Evolutionary conservation across 2,113 vertebrate genomes (phyloP), one percentile per base, ranked within the genome.

Genomic region (Vidua chalybeata): DNA sequence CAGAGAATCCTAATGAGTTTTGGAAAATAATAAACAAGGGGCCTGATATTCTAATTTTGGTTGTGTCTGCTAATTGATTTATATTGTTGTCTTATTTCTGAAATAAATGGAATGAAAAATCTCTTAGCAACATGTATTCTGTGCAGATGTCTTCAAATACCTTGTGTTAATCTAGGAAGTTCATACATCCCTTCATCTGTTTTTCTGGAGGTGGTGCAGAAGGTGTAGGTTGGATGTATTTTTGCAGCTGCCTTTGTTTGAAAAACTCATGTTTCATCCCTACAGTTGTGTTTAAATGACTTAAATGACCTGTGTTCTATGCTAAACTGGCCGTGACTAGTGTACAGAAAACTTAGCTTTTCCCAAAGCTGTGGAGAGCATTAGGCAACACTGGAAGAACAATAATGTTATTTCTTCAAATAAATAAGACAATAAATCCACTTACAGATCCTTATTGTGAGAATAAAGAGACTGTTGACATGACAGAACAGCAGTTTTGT

Each of bases 81-180:
- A 11, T 35, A 3, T 18, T 82, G 30, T 49, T 51, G 35, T 76
- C 16, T 11, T 61, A 19, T 80, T 92, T 91, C 93, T 89, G 80
- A 91, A 96, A 95, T 96, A 95, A 96, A 77, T 33, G 10, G 58
- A 71, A 78, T 71, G 41, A 39, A 15, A 71, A 76, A 39, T 39
- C 37, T 72, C 37, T 46, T 54, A 51, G 88, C n/a, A 49, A 10
- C 0, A 1, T 21, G 19, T 76, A 46, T 61, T 43, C 35, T 77
- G 13, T 46, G 28, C 6, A 3, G 22, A 10, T 51, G 6, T 30
- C n/a, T 92, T 84, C 24, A 17, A 37, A 41, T 6, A 17, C 2
- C 66, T 87, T 20, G 4, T 69, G 46, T 56, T 71, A 16, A 37
- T 74, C 5, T 31, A 12, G 23, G 41, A 31, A 56, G 14, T 45